Percentiles rank a stretch among this genome's conserved stretches.
These are phyloP conservation scores for Nycticebus coucang DNA, from an alignment of 2,113 vertebrate genomes.

Conservation along the genomic window DNA sequence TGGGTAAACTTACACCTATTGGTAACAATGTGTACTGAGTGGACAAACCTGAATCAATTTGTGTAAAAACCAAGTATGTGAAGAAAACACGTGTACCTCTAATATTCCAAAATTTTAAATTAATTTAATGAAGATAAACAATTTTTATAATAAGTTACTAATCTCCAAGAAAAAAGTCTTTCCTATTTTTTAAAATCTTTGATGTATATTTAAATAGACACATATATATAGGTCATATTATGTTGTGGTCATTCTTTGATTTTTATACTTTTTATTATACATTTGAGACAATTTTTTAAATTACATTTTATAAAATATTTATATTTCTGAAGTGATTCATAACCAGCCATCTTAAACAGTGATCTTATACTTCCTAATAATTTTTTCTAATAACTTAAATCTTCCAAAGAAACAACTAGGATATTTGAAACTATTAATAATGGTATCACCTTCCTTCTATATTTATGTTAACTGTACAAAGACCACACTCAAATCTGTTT, in stretches of 20 bases:
- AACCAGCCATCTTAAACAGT: not conserved
- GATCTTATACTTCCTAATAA: not conserved
- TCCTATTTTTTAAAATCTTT: not conserved
- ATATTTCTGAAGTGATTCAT: conserved; percentile 18
- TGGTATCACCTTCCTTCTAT: not conserved
- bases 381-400: not conserved
- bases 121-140: not conserved
- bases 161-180: not conserved
- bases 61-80: too few relatives aligned
- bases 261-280: not conserved
- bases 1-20: too few relatives aligned
- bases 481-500: not conserved
- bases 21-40: too few relatives aligned
- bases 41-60: too few relatives aligned
- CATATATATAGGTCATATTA: not conserved
- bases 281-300: not conserved
- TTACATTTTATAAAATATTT: not conserved
- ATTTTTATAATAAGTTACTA: not conserved
- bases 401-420: not conserved
- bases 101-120: not conserved
- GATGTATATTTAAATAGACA: not conserved
- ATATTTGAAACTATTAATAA: not conserved
- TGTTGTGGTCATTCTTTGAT: not conserved
- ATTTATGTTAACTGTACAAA: not conserved
- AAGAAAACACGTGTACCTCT: too few relatives aligned